phyloP scores from a whole-genome alignment of 2,888 invertebrate species.

The Beris morrisii region DNA sequence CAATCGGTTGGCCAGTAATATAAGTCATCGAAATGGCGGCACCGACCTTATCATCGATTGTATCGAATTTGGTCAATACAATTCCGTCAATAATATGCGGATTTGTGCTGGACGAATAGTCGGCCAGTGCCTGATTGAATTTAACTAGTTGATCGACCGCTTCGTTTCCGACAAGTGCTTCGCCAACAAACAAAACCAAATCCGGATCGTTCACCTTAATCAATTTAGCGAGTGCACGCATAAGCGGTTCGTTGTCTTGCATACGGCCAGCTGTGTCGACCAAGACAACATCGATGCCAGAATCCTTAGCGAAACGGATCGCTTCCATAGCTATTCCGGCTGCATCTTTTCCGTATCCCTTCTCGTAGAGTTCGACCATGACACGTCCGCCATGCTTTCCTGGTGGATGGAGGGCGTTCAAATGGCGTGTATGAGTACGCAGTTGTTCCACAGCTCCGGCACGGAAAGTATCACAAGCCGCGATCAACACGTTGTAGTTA shows the following conservation, averaged over 20 bases:
- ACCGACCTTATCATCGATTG: slow-evolving; percentile 98
- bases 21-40: slow-evolving; percentile 99
- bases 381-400: slow-evolving; percentile 67
- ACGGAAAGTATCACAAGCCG: slow-evolving; percentile 98
- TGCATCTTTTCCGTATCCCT: slow-evolving; percentile 97
- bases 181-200: slow-evolving; percentile 98
- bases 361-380: slow-evolving; percentile 96
- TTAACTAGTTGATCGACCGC: slow-evolving; percentile 99
- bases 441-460: slow-evolving; percentile 99
- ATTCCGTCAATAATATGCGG: slow-evolving; percentile 98
- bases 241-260: slow-evolving; percentile 99
- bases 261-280: slow-evolving; percentile 99
- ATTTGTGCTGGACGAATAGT: slow-evolving; percentile 75
- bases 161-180: slow-evolving; percentile 99
- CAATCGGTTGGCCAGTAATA: slow-evolving; percentile 98
- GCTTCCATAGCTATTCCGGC: slow-evolving; percentile 98
- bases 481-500: slow-evolving; percentile 91
- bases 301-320: slow-evolving; percentile 83
- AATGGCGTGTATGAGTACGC: slow-evolving; percentile 88
- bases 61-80: slow-evolving; percentile 98
- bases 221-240: slow-evolving; percentile 96
- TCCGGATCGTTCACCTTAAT: slow-evolving; percentile 98
- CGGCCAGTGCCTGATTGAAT: slow-evolving; percentile 97
- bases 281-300: slow-evolving; percentile 86
- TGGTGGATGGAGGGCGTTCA: slow-evolving; percentile 91